Base-by-base conservation (phyloP, 2,113 vertebrate genomes). In the Aythya baeri region DNA sequence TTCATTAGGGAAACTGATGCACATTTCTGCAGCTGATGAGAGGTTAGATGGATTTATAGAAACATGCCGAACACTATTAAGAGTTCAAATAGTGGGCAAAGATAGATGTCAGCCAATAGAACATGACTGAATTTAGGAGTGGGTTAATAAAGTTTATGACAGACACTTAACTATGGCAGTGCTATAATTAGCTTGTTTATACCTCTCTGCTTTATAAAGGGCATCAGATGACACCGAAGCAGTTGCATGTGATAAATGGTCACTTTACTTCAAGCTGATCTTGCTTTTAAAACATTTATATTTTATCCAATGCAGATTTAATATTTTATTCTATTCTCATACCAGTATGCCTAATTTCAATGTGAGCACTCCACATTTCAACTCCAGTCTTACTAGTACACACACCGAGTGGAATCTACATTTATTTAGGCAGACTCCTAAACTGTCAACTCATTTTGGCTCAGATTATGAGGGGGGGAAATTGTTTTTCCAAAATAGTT, bases 171-270 rank as follows among this genome's bases (percentile, higher is more conserved):
- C 73, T 73, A 27, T 3, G 68, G 86, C 76, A 88, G 57, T 41
- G 86, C 93, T 93, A 89, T 79, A 84, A 95, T 96, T 96, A 96
- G 88, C 80, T 70, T 84, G 93, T 94, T 95, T 96, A 84, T 90
- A 93, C n/a, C 54, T 82, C 91, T 73, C n/a, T 75, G 34, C 73
- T 92, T 81, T 93, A 85, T 73, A 81, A 94, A 96, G 66, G 70
- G 80, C 62, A 94, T 88, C 93, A 93, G 88, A 73, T 91, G 77
- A 89, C 77, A 86, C 66, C 65, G 75, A 76, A 75, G 83, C 70
- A 92, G 67, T 66, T 79, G 76, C 58, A 57, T 1, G 5, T 27
- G 50, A 72, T 68, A 93, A 95, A 73, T n/a, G 61, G 52, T 86
- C 38, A n/a, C 76, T 88, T 81, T 59, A 67, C 36, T 54, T 34